These are phyloP conservation scores for Hirundo rustica DNA, from an alignment of 2,797 vertebrate species.

Conservation along the genomic window DNA sequence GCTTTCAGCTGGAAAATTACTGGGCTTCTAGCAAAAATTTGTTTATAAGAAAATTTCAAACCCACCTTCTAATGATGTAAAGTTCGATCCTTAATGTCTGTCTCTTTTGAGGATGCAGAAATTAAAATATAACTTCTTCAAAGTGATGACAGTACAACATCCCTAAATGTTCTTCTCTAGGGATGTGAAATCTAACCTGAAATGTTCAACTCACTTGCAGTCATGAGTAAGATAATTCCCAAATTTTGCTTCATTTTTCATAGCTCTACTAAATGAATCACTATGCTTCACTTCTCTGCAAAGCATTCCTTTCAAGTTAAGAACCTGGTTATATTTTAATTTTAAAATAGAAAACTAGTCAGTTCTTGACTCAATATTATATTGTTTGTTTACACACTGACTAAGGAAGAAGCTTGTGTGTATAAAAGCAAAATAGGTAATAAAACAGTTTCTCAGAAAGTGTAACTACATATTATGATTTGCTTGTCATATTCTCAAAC, in stretches of 20 bases:
- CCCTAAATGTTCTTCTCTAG: neutral
- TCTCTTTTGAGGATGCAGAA: neutral
- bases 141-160: neutral
- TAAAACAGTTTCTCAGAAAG: neutral
- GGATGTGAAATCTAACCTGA: neutral
- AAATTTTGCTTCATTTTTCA: conserved; percentile 3
- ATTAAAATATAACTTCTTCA: neutral
- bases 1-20: neutral
- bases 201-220: neutral
- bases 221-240: neutral
- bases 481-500: neutral
- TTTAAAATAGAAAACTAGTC: neutral
- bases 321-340: neutral
- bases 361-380: neutral
- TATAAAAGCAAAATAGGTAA: neutral
- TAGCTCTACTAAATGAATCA: conserved; percentile 6
- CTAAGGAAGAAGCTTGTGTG: neutral
- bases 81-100: neutral
- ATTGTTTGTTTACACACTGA: neutral
- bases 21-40: neutral
- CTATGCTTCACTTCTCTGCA: neutral
- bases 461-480: neutral
- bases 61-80: neutral
- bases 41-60: neutral
- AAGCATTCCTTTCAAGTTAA: neutral